These are phyloP conservation scores for Synanceia verrucosa DNA, from an alignment of 2,797 vertebrate genomes.

Conservation along the genomic window DNA sequence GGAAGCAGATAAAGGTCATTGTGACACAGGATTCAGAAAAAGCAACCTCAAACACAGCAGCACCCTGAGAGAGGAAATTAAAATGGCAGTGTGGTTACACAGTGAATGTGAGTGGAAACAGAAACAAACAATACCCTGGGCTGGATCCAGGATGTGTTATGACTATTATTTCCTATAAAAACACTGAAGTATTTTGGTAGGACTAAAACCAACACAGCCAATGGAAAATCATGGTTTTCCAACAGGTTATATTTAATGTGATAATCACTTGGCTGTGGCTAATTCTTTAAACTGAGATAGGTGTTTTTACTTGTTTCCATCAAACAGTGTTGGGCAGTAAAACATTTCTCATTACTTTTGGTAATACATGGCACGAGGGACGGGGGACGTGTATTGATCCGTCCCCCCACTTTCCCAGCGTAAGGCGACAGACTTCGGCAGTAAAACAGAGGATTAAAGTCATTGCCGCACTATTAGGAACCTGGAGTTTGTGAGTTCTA, in stretches of 20 bases:
- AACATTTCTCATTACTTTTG: no score
- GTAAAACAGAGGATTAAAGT: no score
- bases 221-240: slow-evolving; percentile 25
- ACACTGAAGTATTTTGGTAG: slow-evolving; percentile 38
- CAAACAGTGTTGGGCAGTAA: no score
- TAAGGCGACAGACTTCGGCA: no score
- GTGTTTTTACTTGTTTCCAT: not conserved
- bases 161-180: slow-evolving; percentile 65
- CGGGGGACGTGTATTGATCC: no score
- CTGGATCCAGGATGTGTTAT: slow-evolving; percentile 55
- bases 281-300: not conserved
- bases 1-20: not conserved
- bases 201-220: slow-evolving; percentile 21
- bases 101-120: slow-evolving; percentile 56
- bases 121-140: slow-evolving; percentile 58
- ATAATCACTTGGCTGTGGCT: not conserved
- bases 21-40: slow-evolving; percentile 5
- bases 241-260: slow-evolving; percentile 6
- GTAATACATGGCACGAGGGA: no score
- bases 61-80: slow-evolving; percentile 46
- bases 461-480: no score
- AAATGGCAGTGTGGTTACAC: slow-evolving; percentile 43
- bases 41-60: not conserved
- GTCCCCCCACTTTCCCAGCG: no score
- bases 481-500: no score